Conservation (phyloP, 2,888 invertebrate genomes). For the Drosophila tripunctata region DNA sequence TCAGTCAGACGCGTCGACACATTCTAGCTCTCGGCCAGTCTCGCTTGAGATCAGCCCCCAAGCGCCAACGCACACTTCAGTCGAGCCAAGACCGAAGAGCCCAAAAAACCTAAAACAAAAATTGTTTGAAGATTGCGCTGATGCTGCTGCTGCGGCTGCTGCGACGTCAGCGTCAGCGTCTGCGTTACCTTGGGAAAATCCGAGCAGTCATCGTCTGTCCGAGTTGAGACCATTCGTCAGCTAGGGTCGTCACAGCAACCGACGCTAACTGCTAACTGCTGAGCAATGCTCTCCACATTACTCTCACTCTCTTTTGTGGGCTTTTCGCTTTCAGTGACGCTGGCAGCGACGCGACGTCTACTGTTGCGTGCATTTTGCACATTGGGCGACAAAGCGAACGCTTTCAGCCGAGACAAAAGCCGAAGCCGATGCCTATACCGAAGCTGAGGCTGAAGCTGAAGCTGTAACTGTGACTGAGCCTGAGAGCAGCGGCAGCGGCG, state of each 20-base stretch:
- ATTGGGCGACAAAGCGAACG: conserved; percentile 54
- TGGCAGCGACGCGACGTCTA: conserved; percentile 13
- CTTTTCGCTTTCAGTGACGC: conserved; percentile 54
- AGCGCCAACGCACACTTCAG: conserved; percentile 45
- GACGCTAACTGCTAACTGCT: conserved; percentile 25
- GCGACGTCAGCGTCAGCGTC: conserved; percentile 5
- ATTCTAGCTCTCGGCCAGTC: conserved; percentile 56
- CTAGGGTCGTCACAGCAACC: conserved; percentile 29
- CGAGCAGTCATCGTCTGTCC: conserved; percentile 68
- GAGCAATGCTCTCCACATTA: conserved; percentile 18
- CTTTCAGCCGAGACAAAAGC: conserved; percentile 53
- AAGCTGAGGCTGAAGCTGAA: conserved; percentile 1
- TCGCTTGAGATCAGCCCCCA: conserved; percentile 26
- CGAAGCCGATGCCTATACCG: conserved; percentile 36
- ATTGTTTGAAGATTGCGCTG: conserved; percentile 44
- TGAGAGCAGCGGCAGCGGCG: conserved; percentile 21
- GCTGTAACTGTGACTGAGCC: conserved; percentile 37
- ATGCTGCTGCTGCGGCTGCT: conserved; percentile 3
- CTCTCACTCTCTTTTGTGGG: conserved; percentile 53
- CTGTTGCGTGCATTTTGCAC: conserved; percentile 72
- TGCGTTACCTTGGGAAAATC: conserved; percentile 76
- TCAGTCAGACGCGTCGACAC: conserved; percentile 28
- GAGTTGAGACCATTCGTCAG: conserved; percentile 45
- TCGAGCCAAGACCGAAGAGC: conserved; percentile 26
- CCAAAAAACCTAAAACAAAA: conserved; percentile 9